Conservation (phyloP, 2,888 invertebrate genomes). For the Drosophila cracens region DNA sequence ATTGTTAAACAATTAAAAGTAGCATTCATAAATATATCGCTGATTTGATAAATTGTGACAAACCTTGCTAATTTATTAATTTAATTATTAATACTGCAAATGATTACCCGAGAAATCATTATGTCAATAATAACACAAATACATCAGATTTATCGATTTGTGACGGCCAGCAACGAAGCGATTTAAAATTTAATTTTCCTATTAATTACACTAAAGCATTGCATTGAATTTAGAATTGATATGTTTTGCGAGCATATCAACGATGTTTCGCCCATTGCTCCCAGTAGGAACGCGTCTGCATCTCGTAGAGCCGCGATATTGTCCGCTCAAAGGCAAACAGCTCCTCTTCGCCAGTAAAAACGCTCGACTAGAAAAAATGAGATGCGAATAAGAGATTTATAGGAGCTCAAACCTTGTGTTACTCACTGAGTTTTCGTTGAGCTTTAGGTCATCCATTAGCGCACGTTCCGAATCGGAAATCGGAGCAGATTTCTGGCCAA, state of each 20-base stretch:
- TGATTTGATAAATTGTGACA: conserved; percentile 1
- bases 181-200: conserved; percentile 31
- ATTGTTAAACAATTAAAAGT: neutral
- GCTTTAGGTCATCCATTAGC: conserved; percentile 97
- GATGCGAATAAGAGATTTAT: neutral
- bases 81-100: conserved; percentile 19
- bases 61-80: conserved; percentile 11
- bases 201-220: conserved; percentile 47
- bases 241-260: conserved; percentile 45
- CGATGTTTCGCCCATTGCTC: conserved; percentile 89
- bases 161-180: conserved; percentile 24
- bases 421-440: conserved; percentile 90
- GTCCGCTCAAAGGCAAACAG: conserved; percentile 98
- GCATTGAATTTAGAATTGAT: conserved; percentile 20
- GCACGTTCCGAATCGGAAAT: conserved; percentile 92
- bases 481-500: conserved; percentile 78
- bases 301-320: conserved; percentile 96
- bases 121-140: conserved; percentile 29
- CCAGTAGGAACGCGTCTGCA: conserved; percentile 98
- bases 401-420: neutral
- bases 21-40: neutral
- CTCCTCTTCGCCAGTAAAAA: conserved; percentile 99
- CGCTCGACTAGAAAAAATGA: conserved; percentile 89
- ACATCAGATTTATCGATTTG: conserved; percentile 9
- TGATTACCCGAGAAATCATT: conserved; percentile 4